Percentiles rank a stretch among this genome's conserved stretches.
phyloP scores from a whole-genome alignment of 2,797 vertebrate species.

The Synaphobranchus kaupii region DNA sequence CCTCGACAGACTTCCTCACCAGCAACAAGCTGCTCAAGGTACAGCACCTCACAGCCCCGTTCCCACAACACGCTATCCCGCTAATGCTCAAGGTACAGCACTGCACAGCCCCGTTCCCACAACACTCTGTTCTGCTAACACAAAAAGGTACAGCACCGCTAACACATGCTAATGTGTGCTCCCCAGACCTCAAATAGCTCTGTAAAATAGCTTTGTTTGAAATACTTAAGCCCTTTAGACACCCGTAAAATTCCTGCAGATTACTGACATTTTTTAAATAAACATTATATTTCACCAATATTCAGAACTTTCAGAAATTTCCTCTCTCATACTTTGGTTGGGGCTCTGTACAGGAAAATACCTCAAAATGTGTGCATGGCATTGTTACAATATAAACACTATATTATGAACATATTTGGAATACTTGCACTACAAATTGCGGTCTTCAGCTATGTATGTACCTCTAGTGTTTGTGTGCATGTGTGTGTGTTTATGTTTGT shows the following conservation, averaged over 20 bases:
- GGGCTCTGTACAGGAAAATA: too few relatives aligned
- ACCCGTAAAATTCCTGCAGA: too few relatives aligned
- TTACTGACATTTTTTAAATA: too few relatives aligned
- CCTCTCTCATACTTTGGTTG: not conserved
- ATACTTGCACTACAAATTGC: too few relatives aligned
- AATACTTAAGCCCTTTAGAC: too few relatives aligned
- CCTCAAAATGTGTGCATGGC: slow-evolving; percentile 43
- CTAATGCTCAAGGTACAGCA: not conserved
- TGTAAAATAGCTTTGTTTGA: too few relatives aligned
- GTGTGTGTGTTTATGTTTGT: not conserved
- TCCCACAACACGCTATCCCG: not conserved
- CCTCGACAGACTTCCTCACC: slow-evolving; percentile 96
- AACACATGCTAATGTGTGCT: too few relatives aligned
- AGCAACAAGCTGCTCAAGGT: slow-evolving; percentile 99
- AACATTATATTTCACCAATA: not conserved
- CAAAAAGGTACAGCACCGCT: too few relatives aligned
- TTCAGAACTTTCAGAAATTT: not conserved
- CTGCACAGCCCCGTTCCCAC: not conserved
- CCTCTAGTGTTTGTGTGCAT: slow-evolving; percentile 22
- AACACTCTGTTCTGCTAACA: not conserved
- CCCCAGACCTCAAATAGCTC: too few relatives aligned
- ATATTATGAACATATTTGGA: too few relatives aligned
- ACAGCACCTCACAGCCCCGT: slow-evolving; percentile 21
- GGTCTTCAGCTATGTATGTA: too few relatives aligned
- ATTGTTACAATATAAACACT: slow-evolving; percentile 26